Evolutionary conservation across 2,797 vertebrate genomes (phyloP), one percentile per base, ranked within the genome.

Genomic region (Poecilia velifera): DNA sequence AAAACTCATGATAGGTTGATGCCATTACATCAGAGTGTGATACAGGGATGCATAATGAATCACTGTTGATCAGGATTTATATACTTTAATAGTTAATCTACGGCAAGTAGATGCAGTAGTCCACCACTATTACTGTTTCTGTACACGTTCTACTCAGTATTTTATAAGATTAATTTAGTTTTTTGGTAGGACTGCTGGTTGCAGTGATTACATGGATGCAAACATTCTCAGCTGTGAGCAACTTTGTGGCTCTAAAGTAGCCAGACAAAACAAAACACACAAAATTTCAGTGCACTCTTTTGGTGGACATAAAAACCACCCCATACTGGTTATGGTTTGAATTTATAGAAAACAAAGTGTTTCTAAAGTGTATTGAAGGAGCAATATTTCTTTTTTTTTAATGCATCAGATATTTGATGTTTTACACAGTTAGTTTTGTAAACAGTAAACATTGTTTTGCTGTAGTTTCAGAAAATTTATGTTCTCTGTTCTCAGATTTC

Each of bases 401-500:
- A 4, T 25, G 9, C 13, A 13, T 25, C 10, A 22, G 28, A 70
- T n/a, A 20, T 22, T 41, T 68, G 20, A 68, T 43, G 68, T 71
- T 71, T n/a, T 10, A 71, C 12, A 3, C 41, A 71, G 0, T 43
- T 45, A 0, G 2, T 13, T 45, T 71, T 1, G 28, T 71, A 7
- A 25, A 71, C 1, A n/a, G 39, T 43, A 25, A 70, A 70, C 1
- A 14, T 43, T 12, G 39, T 25, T 43, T 8, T 76, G 25, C 43
- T 6, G 10, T 6, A 68, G 4, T 55, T 76, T 72, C 5, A 28
- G 22, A 71, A 75, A 77, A n/a, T 20, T 12, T 66, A 46, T 76
- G 45, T 3, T 22, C 8, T 88, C 75, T 78, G 53, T 77, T 79
- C 4, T 13, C 73, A 94, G 95, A 84, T 97, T 96, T 90, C 95